These are phyloP conservation scores for Crocodylus rhombifer DNA, from an alignment of 2,797 vertebrate genomes.

Conservation along the genomic window DNA sequence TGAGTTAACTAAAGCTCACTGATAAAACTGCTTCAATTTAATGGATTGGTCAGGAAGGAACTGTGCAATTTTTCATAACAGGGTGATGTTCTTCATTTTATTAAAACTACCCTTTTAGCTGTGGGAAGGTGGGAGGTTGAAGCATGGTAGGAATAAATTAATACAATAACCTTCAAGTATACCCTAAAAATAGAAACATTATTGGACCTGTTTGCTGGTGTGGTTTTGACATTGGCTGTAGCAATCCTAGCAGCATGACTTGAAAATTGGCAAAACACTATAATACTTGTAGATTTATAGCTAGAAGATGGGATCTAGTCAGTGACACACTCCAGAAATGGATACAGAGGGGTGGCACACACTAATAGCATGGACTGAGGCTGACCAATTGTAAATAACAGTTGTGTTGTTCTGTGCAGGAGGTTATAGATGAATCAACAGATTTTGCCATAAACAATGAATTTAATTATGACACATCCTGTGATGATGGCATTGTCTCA, in stretches of 20 bases:
- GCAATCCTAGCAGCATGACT: neutral
- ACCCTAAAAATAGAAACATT: neutral
- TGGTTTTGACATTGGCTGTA: neutral
- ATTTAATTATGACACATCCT: neutral
- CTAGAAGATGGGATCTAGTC: neutral
- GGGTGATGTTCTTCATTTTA: neutral
- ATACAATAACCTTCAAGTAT: neutral
- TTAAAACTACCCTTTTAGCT: neutral
- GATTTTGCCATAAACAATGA: neutral
- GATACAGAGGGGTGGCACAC: neutral
- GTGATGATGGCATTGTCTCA: neutral
- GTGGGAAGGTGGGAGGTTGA: neutral
- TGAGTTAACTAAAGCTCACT: too few relatives aligned
- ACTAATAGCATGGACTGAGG: neutral
- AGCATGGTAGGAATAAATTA: neutral
- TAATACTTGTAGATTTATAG: neutral
- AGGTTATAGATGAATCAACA: constrained; percentile 3
- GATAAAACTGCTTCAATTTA: too few relatives aligned
- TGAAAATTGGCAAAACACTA: neutral
- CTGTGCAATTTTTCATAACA: too few relatives aligned
- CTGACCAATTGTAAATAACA: neutral
- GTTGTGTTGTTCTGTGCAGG: neutral
- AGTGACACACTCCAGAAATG: neutral
- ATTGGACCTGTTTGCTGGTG: neutral
- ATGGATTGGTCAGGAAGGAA: too few relatives aligned